Conservation (phyloP, 2,113 vertebrate species). For the Gavialis gangeticus region DNA sequence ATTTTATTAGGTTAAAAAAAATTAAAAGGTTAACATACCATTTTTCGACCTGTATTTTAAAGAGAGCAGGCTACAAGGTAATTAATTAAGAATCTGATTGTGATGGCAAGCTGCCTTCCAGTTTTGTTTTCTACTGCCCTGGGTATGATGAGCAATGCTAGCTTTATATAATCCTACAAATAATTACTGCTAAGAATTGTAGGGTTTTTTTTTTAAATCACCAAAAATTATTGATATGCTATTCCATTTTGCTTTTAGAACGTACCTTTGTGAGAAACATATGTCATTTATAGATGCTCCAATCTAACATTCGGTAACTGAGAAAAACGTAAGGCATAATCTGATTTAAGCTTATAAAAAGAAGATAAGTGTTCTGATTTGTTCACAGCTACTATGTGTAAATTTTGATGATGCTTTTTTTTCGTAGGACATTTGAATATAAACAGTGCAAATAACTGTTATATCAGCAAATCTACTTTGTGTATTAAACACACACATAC, state of each 20-base stretch:
- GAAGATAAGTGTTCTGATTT: conserved; percentile 76
- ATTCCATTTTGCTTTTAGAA: conserved; percentile 62
- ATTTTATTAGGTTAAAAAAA: conserved; percentile 67
- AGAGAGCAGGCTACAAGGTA: conserved; percentile 23
- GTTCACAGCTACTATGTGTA: conserved; percentile 57
- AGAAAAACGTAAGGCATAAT: conserved; percentile 77
- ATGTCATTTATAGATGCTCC: conserved; percentile 51
- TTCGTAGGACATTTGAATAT: conserved; percentile 77
- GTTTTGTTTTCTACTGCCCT: not conserved
- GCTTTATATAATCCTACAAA: conserved; percentile 1
- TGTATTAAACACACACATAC: not conserved
- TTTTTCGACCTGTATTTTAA: conserved; percentile 64
- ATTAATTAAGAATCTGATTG: conserved; percentile 53
- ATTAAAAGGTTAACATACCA: conserved; percentile 43
- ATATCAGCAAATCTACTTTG: conserved; percentile 76
- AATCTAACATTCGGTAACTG: conserved; percentile 76
- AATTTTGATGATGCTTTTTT: conserved; percentile 71
- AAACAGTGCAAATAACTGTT: conserved; percentile 79
- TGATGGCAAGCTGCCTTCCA: not conserved
- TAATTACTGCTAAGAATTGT: conserved; percentile 4
- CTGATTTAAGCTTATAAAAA: conserved; percentile 79
- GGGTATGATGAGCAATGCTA: not conserved
- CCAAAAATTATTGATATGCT: conserved; percentile 14
- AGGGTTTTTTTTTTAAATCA: not conserved
- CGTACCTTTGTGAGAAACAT: conserved; percentile 67